phyloP scores from a whole-genome alignment of 2,797 vertebrate genomes.

The Aeoliscus strigatus region DNA sequence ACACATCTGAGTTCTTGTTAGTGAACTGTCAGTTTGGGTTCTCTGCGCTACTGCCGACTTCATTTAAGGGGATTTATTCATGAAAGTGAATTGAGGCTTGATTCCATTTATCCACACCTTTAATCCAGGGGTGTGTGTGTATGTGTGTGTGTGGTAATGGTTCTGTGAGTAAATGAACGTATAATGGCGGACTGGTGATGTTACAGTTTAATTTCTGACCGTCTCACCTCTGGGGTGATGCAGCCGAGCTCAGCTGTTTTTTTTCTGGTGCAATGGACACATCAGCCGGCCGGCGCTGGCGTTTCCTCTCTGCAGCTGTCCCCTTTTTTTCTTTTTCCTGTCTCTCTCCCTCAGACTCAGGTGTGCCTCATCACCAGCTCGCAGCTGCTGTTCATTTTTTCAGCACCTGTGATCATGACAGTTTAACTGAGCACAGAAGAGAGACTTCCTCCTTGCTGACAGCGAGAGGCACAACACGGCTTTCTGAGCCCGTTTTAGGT shows the following conservation, averaged over 20 bases:
- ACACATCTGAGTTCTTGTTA: no score
- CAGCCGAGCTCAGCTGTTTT: conserved; percentile 40
- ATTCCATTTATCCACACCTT: not conserved
- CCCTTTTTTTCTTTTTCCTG: conserved; percentile 22
- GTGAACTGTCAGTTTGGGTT: no score
- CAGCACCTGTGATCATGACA: conserved; percentile 40
- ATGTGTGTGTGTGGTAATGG: conserved; percentile 1
- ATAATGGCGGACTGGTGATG: conserved; percentile 1
- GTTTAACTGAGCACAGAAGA: conserved; percentile 21
- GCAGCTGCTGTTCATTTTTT: conserved; percentile 24
- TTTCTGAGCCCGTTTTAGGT: conserved; percentile 38
- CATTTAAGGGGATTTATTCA: no score
- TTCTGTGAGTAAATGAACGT: conserved; percentile 19
- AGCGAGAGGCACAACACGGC: conserved; percentile 19
- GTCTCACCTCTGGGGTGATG: conserved; percentile 6
- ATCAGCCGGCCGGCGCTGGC: conserved; percentile 34
- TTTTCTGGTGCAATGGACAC: conserved; percentile 38
- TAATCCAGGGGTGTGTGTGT: no score
- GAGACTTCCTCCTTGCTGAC: conserved; percentile 33
- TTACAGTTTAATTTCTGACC: conserved; percentile 25
- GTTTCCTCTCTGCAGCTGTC: conserved; percentile 9
- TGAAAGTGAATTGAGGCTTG: no score
- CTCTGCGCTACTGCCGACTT: no score
- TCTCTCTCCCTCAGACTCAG: conserved; percentile 30
- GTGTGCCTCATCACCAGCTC: conserved; percentile 25